Conservation (phyloP, 2,888 invertebrate genomes). For the Drosophila borealis region DNA sequence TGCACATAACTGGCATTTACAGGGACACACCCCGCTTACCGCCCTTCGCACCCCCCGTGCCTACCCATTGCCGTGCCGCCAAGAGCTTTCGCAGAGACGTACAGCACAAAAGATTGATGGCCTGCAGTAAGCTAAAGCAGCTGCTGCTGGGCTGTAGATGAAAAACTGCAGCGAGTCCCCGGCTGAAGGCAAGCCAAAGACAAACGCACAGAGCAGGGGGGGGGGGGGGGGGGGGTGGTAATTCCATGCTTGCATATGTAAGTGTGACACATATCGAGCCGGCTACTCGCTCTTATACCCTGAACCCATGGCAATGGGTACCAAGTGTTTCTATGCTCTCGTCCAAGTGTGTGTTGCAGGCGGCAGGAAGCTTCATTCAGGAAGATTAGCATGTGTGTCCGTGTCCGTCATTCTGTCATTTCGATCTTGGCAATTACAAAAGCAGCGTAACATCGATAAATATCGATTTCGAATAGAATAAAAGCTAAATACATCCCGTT, state of each 20-base stretch:
- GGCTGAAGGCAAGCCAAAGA: conserved; percentile 36
- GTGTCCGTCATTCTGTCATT: too few species aligned
- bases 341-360: background rate
- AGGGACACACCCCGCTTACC: background rate
- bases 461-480: too few species aligned
- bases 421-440: too few species aligned
- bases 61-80: too few species aligned
- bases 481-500: too few species aligned
- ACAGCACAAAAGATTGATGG: conserved; percentile 45
- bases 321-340: background rate
- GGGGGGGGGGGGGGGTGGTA: background rate
- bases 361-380: too few species aligned
- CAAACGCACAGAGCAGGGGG: conserved; percentile 18
- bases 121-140: conserved; percentile 43
- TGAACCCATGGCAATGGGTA: background rate
- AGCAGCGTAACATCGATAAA: too few species aligned
- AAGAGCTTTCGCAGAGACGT: too few species aligned
- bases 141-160: conserved; percentile 28
- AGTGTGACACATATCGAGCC: conserved; percentile 62
- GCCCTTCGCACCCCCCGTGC: background rate
- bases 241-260: conserved; percentile 25
- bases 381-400: too few species aligned
- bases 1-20: conserved; percentile 5
- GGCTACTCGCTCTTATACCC: conserved; percentile 7
- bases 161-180: conserved; percentile 44